Percentiles rank a stretch among this genome's conserved stretches.
Conservation (phyloP, 2,797 vertebrate species). For the Dallia pectoralis region DNA sequence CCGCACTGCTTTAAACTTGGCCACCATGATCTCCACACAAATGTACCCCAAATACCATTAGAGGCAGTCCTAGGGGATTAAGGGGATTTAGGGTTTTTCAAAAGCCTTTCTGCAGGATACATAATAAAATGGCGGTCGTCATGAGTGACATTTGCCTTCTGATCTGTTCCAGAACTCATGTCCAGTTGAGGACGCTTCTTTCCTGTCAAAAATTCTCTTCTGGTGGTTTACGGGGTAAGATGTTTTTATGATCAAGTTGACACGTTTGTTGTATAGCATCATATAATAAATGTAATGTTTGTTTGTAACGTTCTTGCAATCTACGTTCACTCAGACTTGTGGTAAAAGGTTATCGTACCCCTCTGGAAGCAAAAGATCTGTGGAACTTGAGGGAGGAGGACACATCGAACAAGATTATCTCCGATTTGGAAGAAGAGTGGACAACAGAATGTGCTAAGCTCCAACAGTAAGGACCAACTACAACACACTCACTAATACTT, state of each 20-base stretch:
- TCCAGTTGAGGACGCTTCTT: slow-evolving; percentile 86
- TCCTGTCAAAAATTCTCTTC: slow-evolving; percentile 90
- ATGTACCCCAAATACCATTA: slow-evolving; percentile 41
- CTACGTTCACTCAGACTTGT: slow-evolving; percentile 72
- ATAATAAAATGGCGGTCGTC: slow-evolving; percentile 35
- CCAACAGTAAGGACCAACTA: slow-evolving; percentile 74
- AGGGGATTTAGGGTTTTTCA: slow-evolving; percentile 27
- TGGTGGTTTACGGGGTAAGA: slow-evolving; percentile 97
- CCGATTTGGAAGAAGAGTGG: slow-evolving; percentile 84
- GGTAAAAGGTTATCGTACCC: slow-evolving; percentile 82
- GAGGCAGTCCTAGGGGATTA: slow-evolving; percentile 17
- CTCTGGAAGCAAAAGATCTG: slow-evolving; percentile 79
- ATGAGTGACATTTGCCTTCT: slow-evolving; percentile 49
- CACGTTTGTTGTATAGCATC: slow-evolving; percentile 44
- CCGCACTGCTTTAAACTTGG: slow-evolving; percentile 45
- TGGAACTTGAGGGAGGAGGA: slow-evolving; percentile 86
- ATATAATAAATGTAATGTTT: slow-evolving; percentile 26
- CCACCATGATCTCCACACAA: slow-evolving; percentile 44
- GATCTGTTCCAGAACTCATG: slow-evolving; percentile 86
- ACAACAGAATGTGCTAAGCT: slow-evolving; percentile 60
- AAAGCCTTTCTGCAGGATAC: slow-evolving; percentile 33
- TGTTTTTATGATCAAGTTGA: slow-evolving; percentile 51
- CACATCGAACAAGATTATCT: slow-evolving; percentile 83
- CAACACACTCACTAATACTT: slow-evolving; percentile 25
- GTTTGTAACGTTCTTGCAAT: slow-evolving; percentile 31